Conservation (phyloP, 2,113 vertebrate genomes). For the Toxotes jaculatrix region DNA sequence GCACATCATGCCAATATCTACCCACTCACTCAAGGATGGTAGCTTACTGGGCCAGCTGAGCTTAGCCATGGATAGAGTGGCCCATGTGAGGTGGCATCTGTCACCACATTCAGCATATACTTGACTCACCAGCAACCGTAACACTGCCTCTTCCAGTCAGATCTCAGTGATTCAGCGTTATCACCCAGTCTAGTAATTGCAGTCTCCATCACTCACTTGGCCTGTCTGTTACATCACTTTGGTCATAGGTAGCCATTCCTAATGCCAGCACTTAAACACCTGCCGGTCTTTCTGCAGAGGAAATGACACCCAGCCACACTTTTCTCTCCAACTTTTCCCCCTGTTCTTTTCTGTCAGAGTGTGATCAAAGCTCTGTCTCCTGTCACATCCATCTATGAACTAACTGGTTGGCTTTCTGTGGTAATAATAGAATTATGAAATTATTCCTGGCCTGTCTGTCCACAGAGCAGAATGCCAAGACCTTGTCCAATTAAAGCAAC, state of each 20-base stretch:
- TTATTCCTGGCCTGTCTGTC: slow-evolving; percentile 67
- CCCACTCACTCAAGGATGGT: slow-evolving; percentile 48
- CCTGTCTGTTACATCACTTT: slow-evolving; percentile 46
- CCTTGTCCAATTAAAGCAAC: slow-evolving; percentile 77
- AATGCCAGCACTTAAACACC: slow-evolving; percentile 12
- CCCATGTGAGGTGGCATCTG: slow-evolving; percentile 51
- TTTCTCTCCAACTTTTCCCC: background rate
- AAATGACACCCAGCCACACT: slow-evolving; percentile 30
- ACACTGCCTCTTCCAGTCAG: slow-evolving; percentile 51
- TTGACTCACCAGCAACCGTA: slow-evolving; percentile 56
- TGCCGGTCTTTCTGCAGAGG: slow-evolving; percentile 3
- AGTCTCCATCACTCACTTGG: slow-evolving; percentile 4
- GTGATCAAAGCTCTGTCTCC: slow-evolving; percentile 65
- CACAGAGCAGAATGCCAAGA: slow-evolving; percentile 59
- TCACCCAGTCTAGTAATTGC: slow-evolving; percentile 42
- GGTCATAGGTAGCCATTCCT: slow-evolving; percentile 18
- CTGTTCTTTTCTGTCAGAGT: slow-evolving; percentile 17
- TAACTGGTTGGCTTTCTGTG: slow-evolving; percentile 43
- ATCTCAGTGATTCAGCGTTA: slow-evolving; percentile 53
- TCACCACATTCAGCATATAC: slow-evolving; percentile 44
- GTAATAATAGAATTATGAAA: slow-evolving; percentile 73
- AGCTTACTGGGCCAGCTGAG: slow-evolving; percentile 48
- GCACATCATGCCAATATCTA: slow-evolving; percentile 39
- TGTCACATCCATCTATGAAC: slow-evolving; percentile 64
- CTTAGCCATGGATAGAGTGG: slow-evolving; percentile 23